Conservation (phyloP, 2,797 vertebrate species). For the Micromesistius poutassou region DNA sequence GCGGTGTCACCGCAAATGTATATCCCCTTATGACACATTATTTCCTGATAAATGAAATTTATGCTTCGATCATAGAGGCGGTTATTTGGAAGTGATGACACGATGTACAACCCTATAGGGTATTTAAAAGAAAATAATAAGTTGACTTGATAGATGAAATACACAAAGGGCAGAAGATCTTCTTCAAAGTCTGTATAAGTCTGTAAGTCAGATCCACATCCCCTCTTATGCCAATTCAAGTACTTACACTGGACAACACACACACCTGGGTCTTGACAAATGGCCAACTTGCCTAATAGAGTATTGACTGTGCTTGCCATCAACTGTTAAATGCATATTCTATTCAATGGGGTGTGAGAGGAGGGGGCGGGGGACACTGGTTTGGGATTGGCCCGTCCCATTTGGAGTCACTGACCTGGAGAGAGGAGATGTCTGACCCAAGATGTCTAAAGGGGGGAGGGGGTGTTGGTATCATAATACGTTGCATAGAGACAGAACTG, state of each 20-base stretch:
- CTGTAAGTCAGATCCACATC: background rate
- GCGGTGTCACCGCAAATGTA: no score
- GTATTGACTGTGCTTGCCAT: constrained; percentile 45
- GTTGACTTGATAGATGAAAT: no score
- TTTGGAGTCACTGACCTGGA: constrained; percentile 68
- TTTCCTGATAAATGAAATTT: no score
- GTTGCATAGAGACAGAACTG: no score
- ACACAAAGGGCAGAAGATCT: background rate
- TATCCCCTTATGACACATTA: no score
- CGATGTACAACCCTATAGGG: no score
- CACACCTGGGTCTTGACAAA: constrained; percentile 35
- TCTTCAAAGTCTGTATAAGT: background rate
- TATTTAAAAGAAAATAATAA: no score
- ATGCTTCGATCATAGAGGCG: no score
- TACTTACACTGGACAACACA: constrained; percentile 23
- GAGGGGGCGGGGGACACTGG: no score
- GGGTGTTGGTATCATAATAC: no score
- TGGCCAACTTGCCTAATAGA: constrained; percentile 51
- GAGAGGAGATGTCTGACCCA: constrained; percentile 43
- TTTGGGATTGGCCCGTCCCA: constrained; percentile 25
- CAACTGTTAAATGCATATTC: constrained; percentile 44
- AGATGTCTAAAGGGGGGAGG: constrained; percentile 32
- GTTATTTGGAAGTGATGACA: no score
- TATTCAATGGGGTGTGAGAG: constrained; percentile 22
- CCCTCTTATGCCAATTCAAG: background rate